Conservation (phyloP, 2,888 invertebrate genomes). For the Spodoptera picta region DNA sequence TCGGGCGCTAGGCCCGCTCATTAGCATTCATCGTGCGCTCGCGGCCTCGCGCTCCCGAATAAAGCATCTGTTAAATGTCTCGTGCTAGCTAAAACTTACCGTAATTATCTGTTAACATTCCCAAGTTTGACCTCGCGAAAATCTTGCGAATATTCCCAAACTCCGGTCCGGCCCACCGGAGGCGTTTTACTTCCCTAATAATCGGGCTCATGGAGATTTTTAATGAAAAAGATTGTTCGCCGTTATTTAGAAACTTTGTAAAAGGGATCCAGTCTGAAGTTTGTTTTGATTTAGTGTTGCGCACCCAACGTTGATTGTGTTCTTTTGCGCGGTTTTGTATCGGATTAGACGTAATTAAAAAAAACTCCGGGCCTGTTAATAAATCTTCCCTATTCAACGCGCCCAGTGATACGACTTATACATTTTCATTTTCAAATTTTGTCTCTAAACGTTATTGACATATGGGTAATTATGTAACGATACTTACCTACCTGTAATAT, state of each 20-base stretch:
- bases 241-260: slow-evolving; percentile 87
- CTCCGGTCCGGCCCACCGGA: slow-evolving; percentile 77
- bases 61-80: slow-evolving; percentile 89
- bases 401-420: slow-evolving; percentile 50
- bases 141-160: slow-evolving; percentile 81
- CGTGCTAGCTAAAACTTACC: slow-evolving; percentile 87
- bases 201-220: slow-evolving; percentile 87
- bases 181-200: slow-evolving; percentile 87
- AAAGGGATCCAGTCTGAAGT: slow-evolving; percentile 84
- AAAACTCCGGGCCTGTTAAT: slow-evolving; percentile 59
- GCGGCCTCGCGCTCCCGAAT: slow-evolving; percentile 85
- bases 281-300: slow-evolving; percentile 87
- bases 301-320: slow-evolving; percentile 79
- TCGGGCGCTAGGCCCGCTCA: slow-evolving; percentile 73
- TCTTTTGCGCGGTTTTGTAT: slow-evolving; percentile 82
- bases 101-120: slow-evolving; percentile 89
- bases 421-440: slow-evolving; percentile 28
- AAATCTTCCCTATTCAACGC: slow-evolving; percentile 49
- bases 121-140: slow-evolving; percentile 87
- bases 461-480: not conserved
- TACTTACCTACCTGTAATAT: slow-evolving; percentile 40
- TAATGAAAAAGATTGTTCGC: slow-evolving; percentile 88
- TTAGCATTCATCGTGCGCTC: slow-evolving; percentile 87
- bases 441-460: slow-evolving; percentile 10
- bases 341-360: slow-evolving; percentile 81